Percentiles rank a stretch among this genome's conserved stretches.
phyloP scores from a whole-genome alignment of 2,888 invertebrate genomes.

The Eupithecia vulgata region DNA sequence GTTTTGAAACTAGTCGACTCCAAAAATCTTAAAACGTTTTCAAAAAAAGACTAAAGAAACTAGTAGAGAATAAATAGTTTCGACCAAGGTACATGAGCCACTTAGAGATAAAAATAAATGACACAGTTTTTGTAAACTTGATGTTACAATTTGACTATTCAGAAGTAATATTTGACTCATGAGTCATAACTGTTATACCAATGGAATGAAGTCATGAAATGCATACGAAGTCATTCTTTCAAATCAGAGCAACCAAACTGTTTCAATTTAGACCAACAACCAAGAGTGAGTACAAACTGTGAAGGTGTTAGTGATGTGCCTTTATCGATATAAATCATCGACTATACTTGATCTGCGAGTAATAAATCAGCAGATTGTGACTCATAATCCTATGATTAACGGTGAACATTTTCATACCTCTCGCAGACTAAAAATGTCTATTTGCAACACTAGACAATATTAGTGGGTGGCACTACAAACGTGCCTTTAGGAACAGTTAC shows the following conservation, averaged over 20 bases:
- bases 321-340: constrained; percentile 49
- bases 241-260: neutral
- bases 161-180: too few species aligned
- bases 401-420: constrained; percentile 38
- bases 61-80: neutral
- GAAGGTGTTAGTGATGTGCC: constrained; percentile 52
- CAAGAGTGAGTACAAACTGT: neutral
- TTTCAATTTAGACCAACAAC: neutral
- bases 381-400: constrained; percentile 43
- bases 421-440: constrained; percentile 40
- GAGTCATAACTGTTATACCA: neutral
- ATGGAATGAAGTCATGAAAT: neutral
- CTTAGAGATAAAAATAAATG: neutral
- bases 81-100: neutral
- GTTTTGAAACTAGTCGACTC: too few species aligned
- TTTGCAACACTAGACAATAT: constrained; percentile 34
- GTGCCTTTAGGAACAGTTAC: constrained; percentile 11
- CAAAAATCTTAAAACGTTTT: too few species aligned
- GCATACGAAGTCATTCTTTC: neutral
- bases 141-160: neutral
- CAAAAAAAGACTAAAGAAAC: too few species aligned
- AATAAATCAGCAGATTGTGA: constrained; percentile 39
- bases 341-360: constrained; percentile 27
- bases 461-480: constrained; percentile 29
- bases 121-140: too few species aligned